Evolutionary conservation across 2,113 vertebrate species (phyloP).

Genomic region (Eudorcas thomsonii): DNA sequence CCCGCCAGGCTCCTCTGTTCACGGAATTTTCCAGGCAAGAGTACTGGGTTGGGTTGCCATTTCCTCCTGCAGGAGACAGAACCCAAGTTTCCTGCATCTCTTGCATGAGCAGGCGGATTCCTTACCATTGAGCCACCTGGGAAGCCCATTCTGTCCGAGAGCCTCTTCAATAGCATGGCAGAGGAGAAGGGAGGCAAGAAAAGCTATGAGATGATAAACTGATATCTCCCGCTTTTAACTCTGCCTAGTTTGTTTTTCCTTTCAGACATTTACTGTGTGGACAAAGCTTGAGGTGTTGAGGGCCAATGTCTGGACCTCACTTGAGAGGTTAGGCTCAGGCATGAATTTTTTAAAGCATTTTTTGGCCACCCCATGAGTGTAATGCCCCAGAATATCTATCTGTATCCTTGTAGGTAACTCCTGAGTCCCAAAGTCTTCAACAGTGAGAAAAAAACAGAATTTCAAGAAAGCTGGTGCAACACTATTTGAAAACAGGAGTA

Average conservation of each 20-base stretch:
- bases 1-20: not conserved
- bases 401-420: not conserved
- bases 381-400: not conserved
- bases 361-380: not conserved
- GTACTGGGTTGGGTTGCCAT: not conserved
- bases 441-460: not conserved
- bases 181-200: too few species aligned
- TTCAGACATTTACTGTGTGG: not conserved
- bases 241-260: not conserved
- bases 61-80: not conserved
- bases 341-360: not conserved
- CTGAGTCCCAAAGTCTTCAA: not conserved
- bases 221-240: not conserved
- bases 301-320: not conserved
- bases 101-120: not conserved
- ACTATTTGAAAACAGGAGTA: not conserved
- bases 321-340: not conserved
- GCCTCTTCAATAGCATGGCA: not conserved
- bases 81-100: not conserved
- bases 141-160: not conserved
- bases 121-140: not conserved
- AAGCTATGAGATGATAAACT: not conserved
- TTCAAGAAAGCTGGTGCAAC: not conserved
- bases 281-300: not conserved
- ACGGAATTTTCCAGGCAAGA: not conserved